These are phyloP conservation scores for Podarcis siculus DNA, from an alignment of 2,797 vertebrate species.

Conservation along the genomic window DNA sequence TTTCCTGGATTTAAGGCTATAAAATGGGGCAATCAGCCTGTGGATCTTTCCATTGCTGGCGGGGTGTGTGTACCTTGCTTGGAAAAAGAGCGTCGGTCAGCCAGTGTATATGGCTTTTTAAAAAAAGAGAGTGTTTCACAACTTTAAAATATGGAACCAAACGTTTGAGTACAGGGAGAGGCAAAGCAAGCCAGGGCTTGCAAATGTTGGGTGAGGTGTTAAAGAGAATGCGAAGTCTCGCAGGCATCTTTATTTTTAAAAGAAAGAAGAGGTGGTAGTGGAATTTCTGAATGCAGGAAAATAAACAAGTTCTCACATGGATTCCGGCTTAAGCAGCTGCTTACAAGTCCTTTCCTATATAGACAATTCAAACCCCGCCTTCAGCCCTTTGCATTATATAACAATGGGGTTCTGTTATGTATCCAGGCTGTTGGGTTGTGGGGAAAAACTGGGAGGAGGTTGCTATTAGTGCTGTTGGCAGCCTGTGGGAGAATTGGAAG, in stretches of 20 bases:
- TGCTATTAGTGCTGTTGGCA: too few relatives aligned
- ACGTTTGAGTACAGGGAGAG: background rate
- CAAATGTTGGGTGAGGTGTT: background rate
- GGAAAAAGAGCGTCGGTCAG: too few relatives aligned
- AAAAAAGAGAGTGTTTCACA: background rate
- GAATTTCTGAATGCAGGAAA: background rate
- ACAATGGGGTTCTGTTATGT: background rate
- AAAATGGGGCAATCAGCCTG: fast-evolving
- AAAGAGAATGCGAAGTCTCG: background rate
- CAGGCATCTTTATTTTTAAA: background rate
- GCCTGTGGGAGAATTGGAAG: background rate
- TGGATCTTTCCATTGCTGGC: background rate
- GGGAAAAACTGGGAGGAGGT: background rate
- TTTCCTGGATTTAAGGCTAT: too few relatives aligned
- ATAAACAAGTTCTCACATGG: too few relatives aligned
- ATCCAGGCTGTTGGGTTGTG: background rate
- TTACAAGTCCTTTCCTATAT: background rate
- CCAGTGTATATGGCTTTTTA: too few relatives aligned
- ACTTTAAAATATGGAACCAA: background rate
- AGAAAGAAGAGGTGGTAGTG: too few relatives aligned
- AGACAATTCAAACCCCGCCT: background rate
- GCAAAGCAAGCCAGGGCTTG: background rate
- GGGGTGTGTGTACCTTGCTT: background rate
- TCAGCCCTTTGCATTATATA: background rate
- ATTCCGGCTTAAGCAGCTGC: background rate